Evolutionary conservation across 2,113 vertebrate genomes (phyloP).

Genomic region (Periophthalmus modestus): DNA sequence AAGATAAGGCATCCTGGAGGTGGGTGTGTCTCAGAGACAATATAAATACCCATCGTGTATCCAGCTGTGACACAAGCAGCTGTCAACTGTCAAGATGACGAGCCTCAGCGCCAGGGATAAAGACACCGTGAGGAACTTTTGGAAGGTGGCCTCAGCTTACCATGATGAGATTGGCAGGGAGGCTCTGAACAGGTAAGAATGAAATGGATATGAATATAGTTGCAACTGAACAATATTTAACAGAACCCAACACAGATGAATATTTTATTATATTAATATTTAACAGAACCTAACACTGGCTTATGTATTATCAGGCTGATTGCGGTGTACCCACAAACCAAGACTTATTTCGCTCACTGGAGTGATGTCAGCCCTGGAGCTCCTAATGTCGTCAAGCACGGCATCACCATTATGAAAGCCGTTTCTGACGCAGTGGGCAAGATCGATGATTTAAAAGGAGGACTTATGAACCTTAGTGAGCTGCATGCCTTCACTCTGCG

Average conservation of each 20-base stretch:
- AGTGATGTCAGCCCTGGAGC: constrained; percentile 71
- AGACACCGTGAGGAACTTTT: constrained; percentile 64
- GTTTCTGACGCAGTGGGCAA: constrained; percentile 68
- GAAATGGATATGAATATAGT: neutral
- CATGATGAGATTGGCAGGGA: constrained; percentile 58
- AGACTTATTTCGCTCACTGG: constrained; percentile 89
- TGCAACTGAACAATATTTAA: neutral
- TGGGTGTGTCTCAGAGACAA: neutral
- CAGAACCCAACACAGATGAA: neutral
- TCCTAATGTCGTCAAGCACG: constrained; percentile 70
- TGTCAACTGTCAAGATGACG: constrained; percentile 70
- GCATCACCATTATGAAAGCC: constrained; percentile 70
- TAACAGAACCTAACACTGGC: neutral
- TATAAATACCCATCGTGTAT: neutral
- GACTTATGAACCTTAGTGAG: constrained; percentile 81
- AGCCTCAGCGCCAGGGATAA: constrained; percentile 73
- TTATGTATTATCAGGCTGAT: constrained; percentile 73
- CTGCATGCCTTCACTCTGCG: constrained; percentile 86
- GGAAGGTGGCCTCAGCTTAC: constrained; percentile 62
- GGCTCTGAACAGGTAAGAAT: constrained; percentile 78
- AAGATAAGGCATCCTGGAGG: neutral
- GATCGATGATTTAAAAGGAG: constrained; percentile 74
- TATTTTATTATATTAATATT: no score
- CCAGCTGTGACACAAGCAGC: neutral
- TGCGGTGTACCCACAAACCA: constrained; percentile 76